These are phyloP conservation scores for Zoroaster sp. DNA, from an alignment of 53 echinoderm and acorn worm genomes.

Conservation along the genomic window DNA sequence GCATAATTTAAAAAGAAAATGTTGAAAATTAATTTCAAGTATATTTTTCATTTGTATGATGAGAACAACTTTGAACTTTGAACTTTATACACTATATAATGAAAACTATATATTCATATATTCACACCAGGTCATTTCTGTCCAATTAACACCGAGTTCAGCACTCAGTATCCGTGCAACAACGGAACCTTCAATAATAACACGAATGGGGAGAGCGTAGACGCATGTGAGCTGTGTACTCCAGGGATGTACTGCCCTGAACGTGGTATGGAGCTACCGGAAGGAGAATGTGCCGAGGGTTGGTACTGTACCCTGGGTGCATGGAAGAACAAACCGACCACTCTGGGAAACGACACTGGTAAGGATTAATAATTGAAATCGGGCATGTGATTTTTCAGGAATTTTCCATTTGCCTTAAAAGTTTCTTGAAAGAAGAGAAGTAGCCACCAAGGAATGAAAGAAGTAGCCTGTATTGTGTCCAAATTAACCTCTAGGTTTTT, in stretches of 20 bases:
- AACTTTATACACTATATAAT: too few species aligned
- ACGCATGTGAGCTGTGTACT: constrained; percentile 88
- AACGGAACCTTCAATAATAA: constrained; percentile 96
- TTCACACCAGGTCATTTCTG: constrained; percentile 83
- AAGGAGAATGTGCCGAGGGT: constrained; percentile 78
- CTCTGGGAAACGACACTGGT: constrained; percentile 95
- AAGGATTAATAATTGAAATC: not conserved
- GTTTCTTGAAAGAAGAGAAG: too few species aligned
- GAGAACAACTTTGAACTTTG: too few species aligned
- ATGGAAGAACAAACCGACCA: constrained; percentile 82
- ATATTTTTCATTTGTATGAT: too few species aligned
- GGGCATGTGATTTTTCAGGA: not conserved
- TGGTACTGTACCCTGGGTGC: constrained; percentile 99
- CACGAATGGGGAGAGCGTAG: constrained; percentile 74
- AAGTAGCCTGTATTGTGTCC: too few species aligned
- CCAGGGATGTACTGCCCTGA: constrained; percentile 91
- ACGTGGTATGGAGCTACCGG: constrained; percentile 82
- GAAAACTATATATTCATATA: not conserved
- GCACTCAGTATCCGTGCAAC: constrained; percentile 84
- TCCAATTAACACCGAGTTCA: constrained; percentile 95
- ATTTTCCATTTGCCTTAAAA: not conserved
- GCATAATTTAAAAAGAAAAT: too few species aligned
- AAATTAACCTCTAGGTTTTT: too few species aligned
- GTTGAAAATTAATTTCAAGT: too few species aligned
- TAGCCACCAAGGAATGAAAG: too few species aligned